Percentiles rank a stretch among this genome's conserved stretches.
phyloP scores from a whole-genome alignment of 2,113 vertebrate genomes.

The Pedionomus torquatus region DNA sequence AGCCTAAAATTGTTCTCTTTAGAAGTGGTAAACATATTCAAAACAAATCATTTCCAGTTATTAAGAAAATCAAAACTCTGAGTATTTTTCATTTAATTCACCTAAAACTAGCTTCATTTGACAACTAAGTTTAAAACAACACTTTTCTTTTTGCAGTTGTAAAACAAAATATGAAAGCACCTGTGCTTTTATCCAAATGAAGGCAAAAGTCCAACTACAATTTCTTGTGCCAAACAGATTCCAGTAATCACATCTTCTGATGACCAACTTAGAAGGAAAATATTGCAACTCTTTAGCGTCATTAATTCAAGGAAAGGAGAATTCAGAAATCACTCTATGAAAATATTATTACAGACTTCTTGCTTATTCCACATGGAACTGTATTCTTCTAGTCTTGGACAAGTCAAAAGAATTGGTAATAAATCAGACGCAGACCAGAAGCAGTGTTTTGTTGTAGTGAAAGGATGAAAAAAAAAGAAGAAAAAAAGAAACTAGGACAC shows the following conservation, averaged over 20 bases:
- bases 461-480: too few species aligned
- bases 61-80: not conserved
- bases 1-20: not conserved
- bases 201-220: not conserved
- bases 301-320: not conserved
- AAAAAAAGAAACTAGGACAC: too few species aligned
- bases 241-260: not conserved
- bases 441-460: not conserved
- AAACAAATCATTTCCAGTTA: not conserved
- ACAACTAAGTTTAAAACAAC: not conserved
- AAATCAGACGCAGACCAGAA: not conserved
- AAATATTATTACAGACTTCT: not conserved
- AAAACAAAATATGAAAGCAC: not conserved
- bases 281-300: rapidly evolving
- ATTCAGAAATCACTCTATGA: not conserved
- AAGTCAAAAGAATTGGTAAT: not conserved
- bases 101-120: not conserved
- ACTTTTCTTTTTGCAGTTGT: not conserved
- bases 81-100: not conserved
- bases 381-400: not conserved
- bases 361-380: not conserved
- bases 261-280: not conserved
- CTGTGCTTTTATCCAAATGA: not conserved
- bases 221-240: not conserved
- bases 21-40: not conserved